These are phyloP conservation scores for Melolontha melolontha DNA, from an alignment of 2,888 invertebrate species.

Conservation along the genomic window DNA sequence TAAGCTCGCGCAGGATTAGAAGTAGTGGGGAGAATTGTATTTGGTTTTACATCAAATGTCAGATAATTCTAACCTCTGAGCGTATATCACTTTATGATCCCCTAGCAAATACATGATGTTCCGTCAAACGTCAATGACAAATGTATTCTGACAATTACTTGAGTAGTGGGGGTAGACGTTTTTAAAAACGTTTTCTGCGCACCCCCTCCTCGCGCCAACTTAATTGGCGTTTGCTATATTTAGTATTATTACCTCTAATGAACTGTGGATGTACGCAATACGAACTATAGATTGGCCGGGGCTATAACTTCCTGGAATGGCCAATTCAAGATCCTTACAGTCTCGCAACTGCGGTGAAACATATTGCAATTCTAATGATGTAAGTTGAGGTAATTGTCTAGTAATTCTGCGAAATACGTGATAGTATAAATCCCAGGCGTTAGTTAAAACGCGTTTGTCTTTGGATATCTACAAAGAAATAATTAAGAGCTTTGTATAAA, in stretches of 20 bases:
- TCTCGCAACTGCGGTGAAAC: slow-evolving; percentile 92
- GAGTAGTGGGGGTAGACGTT: too few relatives aligned
- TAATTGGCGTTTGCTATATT: too few relatives aligned
- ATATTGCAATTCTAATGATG: slow-evolving; percentile 92
- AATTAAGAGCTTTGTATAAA: not conserved
- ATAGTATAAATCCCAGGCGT: slow-evolving; percentile 99
- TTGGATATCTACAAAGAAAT: slow-evolving; percentile 74
- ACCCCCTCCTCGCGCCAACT: too few relatives aligned
- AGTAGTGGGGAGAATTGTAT: too few relatives aligned
- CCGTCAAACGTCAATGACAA: too few relatives aligned
- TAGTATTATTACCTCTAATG: slow-evolving; percentile 82
- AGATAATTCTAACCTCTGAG: too few relatives aligned
- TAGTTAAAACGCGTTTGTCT: slow-evolving; percentile 91
- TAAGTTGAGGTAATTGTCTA: slow-evolving; percentile 91
- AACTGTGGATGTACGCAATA: slow-evolving; percentile 91
- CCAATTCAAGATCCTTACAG: slow-evolving; percentile 93
- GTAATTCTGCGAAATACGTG: slow-evolving; percentile 97
- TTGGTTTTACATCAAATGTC: too few relatives aligned
- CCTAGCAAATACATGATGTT: too few relatives aligned
- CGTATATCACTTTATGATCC: too few relatives aligned
- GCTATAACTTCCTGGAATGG: slow-evolving; percentile 97
- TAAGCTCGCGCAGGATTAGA: too few relatives aligned
- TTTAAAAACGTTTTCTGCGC: too few relatives aligned
- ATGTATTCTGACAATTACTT: too few relatives aligned
- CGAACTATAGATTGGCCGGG: slow-evolving; percentile 91